Percentiles rank a stretch among this genome's conserved stretches.
Conservation (phyloP, 30 jellyfish, hydroid and myxozoan genomes). For the Turritopsis rubra region DNA sequence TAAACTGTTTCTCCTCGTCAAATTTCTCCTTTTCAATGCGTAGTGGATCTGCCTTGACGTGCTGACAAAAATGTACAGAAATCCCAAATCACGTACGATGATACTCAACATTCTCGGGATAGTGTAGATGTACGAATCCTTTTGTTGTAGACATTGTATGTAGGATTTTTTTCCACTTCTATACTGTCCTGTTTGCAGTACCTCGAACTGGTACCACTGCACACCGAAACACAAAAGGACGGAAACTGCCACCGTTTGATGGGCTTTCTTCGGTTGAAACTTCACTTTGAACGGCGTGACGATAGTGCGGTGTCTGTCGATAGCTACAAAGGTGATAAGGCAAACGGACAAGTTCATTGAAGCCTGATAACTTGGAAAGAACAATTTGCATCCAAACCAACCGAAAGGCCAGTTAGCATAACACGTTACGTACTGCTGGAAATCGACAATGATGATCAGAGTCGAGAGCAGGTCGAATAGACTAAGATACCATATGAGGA, state of each 20-base stretch:
- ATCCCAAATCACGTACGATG: neutral
- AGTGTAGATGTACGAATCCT: neutral
- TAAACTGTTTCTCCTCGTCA: neutral
- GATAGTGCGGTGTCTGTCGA: slow-evolving; percentile 8
- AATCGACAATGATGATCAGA: neutral
- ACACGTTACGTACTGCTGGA: neutral
- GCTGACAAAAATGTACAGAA: neutral
- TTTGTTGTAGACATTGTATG: neutral
- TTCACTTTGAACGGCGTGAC: slow-evolving; percentile 1
- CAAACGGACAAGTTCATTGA: slow-evolving; percentile 7
- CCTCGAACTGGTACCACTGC: slow-evolving; percentile 25
- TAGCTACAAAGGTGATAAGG: neutral
- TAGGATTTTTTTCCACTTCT: neutral
- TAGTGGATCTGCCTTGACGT: neutral
- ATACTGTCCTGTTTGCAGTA: slow-evolving; percentile 5
- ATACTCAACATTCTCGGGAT: neutral
- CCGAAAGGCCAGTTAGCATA: slow-evolving; percentile 1
- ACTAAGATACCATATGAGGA: neutral
- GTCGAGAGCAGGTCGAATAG: neutral
- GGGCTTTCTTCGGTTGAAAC: neutral
- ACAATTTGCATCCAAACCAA: neutral
- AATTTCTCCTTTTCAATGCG: neutral
- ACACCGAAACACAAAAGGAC: neutral
- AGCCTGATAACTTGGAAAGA: neutral
- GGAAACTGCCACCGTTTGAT: neutral